Base-by-base conservation (phyloP, 1,140 invertebrate genomes). In the Bicyclus anynana region DNA sequence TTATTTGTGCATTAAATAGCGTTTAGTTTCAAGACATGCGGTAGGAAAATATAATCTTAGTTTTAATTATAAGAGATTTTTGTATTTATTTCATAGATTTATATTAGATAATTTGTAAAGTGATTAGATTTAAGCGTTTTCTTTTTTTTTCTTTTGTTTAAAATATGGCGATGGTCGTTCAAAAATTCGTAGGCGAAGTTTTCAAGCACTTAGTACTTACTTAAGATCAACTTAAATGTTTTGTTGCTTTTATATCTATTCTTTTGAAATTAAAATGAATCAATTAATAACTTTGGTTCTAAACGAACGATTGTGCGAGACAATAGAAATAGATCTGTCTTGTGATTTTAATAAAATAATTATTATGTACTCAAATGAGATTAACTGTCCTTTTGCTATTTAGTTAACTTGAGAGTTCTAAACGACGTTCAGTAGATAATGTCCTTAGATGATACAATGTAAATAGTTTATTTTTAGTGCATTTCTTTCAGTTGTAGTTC, bases 81-180 rank as follows among this genome's bases (percentile, higher is more conserved):
- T 88, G 85, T 88, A 88, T 88, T 88, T 88, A 88, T 88, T 88
- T 80, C 62, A 86, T 88, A 88, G 83, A 85, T 75, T 85, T 86
- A 88, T 88, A 88, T 83, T 88, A 86, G 85, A 68, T 86, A 84
- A 87, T 79, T 86, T 86, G 83, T 86, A 88, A 85, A 86, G 76
- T 84, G 74, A 75, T 67, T 86, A 85, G 79, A 37, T 74, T 66
- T 85, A 84, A 85, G 79, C 68, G 74, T 77, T 81, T 78, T 86
- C 78, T 82, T 84, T 78, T 72, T 77, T 81, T 78, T 86, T 79
- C 80, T 84, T 78, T 72, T 47, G 37, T 44, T 44, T 59, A 38
- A 53, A 79, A 79, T 83, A 88, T 88, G 85, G 85, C 83, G 75
- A 81, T 85, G 74, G 83, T 88, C 80, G 79, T 86, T 78, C 71